Evolutionary conservation across 1,140 invertebrate species (phyloP), one percentile per base, ranked within the genome.

Genomic region (Chlorops oryzae): DNA sequence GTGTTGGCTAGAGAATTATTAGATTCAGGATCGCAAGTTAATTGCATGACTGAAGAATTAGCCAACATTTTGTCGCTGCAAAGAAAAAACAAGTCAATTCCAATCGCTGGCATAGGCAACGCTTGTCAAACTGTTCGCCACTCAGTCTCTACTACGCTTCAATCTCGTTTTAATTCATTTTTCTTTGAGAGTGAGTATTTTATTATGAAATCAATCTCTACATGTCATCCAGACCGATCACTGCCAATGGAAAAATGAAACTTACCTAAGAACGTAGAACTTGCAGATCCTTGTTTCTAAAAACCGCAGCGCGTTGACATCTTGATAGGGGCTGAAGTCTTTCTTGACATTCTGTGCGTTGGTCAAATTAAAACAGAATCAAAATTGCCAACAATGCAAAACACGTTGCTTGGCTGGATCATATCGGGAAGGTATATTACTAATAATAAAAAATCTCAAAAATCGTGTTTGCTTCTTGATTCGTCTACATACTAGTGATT

Each of bases 201-300:
- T 38, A 27, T 50, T n/a, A 15, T 50, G 17, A 41, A 21, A 27
- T 34, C 38, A n/a, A 42, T 50, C 9, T 42, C 48, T 13, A 41
- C 13, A 12, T n/a, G 32, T 20, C 48, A 50, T 32, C 48, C 48
- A n/a, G 38, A 50, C 32, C 17, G 18, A 3, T n/a, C 15, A 7
- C 23, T 50, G 12, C 18, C 12, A 13, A 22, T 20, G 34, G n/a
- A 22, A 9, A 15, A 45, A 25, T 53, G 27, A 32, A 52, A 52
- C 13, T 54, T 62, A 28, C 59, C 59, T 12, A 22, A n/a, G 12
- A 47, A 55, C 32, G 51, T 62, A 21, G 21, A 35, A 22, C 34
- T 68, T 4, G 62, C 59, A 10, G 62, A 63, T 55, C 51, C 59
- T 7, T 12, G 54, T 20, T 65, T 61, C 39, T 20, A 62, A 38